phyloP scores from a whole-genome alignment of 2,797 vertebrate genomes.

The Myotis myotis region DNA sequence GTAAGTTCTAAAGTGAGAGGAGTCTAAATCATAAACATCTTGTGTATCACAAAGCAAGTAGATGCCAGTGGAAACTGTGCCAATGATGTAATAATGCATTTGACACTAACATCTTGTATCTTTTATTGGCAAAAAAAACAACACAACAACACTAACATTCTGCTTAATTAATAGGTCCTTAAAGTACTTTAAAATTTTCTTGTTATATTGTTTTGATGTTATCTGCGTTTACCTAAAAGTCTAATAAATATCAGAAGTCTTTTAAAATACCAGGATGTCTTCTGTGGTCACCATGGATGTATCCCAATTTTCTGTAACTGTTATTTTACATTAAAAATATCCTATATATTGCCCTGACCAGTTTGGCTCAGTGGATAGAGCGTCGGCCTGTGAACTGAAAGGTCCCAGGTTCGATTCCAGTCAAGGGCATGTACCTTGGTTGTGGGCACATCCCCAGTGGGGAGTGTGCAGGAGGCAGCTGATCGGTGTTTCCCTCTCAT shows the following conservation, averaged over 20 bases:
- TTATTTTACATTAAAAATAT: neutral
- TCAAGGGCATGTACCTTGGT: too few relatives aligned
- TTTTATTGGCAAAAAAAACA: neutral
- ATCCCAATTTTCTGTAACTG: neutral
- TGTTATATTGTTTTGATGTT: neutral
- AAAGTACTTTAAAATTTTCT: neutral
- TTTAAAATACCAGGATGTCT: neutral
- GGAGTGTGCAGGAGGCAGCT: too few relatives aligned
- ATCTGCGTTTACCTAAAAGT: neutral
- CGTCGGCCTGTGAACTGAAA: too few relatives aligned
- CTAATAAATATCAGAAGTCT: neutral
- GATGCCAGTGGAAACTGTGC: neutral
- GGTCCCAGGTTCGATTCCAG: too few relatives aligned
- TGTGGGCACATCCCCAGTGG: too few relatives aligned
- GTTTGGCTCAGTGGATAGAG: too few relatives aligned
- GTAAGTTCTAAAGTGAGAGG: neutral
- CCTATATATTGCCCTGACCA: too few relatives aligned
- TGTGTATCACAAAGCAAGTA: neutral
- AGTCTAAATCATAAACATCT: neutral
- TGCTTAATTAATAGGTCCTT: neutral
- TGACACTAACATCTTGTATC: neutral
- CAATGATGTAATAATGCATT: constrained; percentile 8
- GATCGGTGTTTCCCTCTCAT: too few relatives aligned
- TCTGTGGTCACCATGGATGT: neutral
- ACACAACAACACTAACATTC: neutral